Conservation (phyloP, 2,797 vertebrate species). For the Rhinella marina region DNA sequence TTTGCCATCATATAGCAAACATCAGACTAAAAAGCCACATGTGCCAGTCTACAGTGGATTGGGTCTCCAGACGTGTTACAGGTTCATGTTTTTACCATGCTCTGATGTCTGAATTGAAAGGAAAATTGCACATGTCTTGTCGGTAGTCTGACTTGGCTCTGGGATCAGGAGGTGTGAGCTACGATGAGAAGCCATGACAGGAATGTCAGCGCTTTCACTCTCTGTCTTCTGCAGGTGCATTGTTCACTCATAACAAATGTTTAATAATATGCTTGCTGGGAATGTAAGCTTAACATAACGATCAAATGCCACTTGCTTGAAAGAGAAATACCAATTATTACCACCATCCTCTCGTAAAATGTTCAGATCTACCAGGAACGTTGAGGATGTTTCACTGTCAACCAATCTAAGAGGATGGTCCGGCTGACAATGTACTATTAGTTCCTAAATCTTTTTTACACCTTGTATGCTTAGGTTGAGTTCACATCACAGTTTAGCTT, state of each 20-base stretch:
- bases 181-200: conserved; percentile 39
- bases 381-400: conserved; percentile 29
- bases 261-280: conserved; percentile 50
- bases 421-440: conserved; percentile 8
- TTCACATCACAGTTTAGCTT: background rate
- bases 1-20: conserved; percentile 39
- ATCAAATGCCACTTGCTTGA: conserved; percentile 43
- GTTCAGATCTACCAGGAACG: background rate
- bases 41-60: conserved; percentile 60
- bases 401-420: conserved; percentile 11
- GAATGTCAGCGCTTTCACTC: conserved; percentile 61
- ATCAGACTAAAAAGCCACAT: conserved; percentile 28
- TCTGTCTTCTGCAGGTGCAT: conserved; percentile 56
- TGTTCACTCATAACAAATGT: conserved; percentile 59
- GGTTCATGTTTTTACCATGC: conserved; percentile 64
- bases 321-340: conserved; percentile 32
- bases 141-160: conserved; percentile 66
- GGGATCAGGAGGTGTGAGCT: conserved; percentile 61
- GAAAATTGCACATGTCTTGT: conserved; percentile 76
- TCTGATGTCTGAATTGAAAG: conserved; percentile 74
- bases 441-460: conserved; percentile 9
- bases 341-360: conserved; percentile 19
- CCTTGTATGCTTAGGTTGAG: background rate
- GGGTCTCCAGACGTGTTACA: conserved; percentile 64
- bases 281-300: conserved; percentile 48